Percentiles rank a stretch among this genome's conserved stretches.
Conservation (phyloP, 2,797 vertebrate species). For the Phrynocephalus guinanensis region DNA sequence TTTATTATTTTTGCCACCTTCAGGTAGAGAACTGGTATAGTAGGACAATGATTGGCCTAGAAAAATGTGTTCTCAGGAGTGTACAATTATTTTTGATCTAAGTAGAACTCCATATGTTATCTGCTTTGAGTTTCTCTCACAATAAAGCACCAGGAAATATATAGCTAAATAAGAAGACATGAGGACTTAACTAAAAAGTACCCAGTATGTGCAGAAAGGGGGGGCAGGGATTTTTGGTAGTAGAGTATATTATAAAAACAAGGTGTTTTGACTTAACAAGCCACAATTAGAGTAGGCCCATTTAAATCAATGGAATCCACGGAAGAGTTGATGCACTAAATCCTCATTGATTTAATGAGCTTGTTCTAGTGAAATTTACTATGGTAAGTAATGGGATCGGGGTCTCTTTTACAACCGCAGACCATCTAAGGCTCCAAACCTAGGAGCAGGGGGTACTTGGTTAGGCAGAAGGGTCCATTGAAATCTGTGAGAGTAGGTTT, state of each 20-base stretch:
- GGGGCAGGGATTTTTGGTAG: too few species aligned
- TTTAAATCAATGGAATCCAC: too few species aligned
- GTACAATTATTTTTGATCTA: constrained; percentile 20
- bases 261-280: too few species aligned
- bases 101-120: constrained; percentile 18
- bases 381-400: too few species aligned
- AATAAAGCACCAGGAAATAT: neutral
- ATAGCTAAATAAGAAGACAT: neutral
- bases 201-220: neutral
- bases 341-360: too few species aligned
- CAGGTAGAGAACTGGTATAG: constrained; percentile 3
- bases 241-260: too few species aligned
- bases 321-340: too few species aligned
- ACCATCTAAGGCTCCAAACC: neutral
- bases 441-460: neutral
- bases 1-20: constrained; percentile 40
- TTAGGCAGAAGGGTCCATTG: neutral
- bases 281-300: too few species aligned
- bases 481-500: neutral
- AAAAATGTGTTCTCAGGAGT: constrained; percentile 19
- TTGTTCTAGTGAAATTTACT: too few species aligned
- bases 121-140: neutral
- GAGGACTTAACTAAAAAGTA: neutral
- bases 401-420: neutral
- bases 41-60: constrained; percentile 28